A percentile compares a stretch with the other conserved stretches of the same genome.
These are phyloP conservation scores for Spicauda simplicius DNA, from an alignment of 2,888 invertebrate species.

Conservation along the genomic window DNA sequence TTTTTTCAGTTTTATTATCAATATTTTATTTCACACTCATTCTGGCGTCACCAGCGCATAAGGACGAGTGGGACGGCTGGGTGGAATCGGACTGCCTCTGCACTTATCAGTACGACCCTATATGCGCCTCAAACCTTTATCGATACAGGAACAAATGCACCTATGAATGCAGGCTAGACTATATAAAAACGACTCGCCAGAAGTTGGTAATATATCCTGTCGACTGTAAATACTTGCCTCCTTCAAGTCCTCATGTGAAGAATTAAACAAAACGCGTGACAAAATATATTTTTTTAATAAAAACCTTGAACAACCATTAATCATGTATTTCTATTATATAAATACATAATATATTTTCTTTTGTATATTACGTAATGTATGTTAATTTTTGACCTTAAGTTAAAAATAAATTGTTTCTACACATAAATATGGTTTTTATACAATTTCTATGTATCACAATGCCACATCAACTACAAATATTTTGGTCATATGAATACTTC, in stretches of 20 bases:
- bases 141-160: conserved; percentile 55
- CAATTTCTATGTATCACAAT: too few relatives aligned
- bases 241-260: neutral
- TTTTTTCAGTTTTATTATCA: conserved; percentile 47
- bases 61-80: conserved; percentile 40
- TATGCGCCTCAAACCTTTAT: conserved; percentile 50
- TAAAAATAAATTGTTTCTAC: too few relatives aligned
- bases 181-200: neutral
- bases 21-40: conserved; percentile 14
- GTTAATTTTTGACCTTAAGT: too few relatives aligned
- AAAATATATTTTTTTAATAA: too few relatives aligned
- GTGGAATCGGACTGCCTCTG: conserved; percentile 47
- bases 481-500: too few relatives aligned
- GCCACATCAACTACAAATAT: too few relatives aligned
- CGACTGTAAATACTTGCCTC: conserved; percentile 43
- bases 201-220: conserved; percentile 37
- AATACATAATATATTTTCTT: too few relatives aligned
- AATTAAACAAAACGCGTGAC: too few relatives aligned
- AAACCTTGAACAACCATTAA: too few relatives aligned
- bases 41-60: conserved; percentile 10
- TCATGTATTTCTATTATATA: too few relatives aligned
- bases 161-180: conserved; percentile 44
- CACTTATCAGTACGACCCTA: conserved; percentile 55
- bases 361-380: too few relatives aligned
- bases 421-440: too few relatives aligned